Conservation (phyloP, 2,113 vertebrate species). For the Dromas ardeola region DNA sequence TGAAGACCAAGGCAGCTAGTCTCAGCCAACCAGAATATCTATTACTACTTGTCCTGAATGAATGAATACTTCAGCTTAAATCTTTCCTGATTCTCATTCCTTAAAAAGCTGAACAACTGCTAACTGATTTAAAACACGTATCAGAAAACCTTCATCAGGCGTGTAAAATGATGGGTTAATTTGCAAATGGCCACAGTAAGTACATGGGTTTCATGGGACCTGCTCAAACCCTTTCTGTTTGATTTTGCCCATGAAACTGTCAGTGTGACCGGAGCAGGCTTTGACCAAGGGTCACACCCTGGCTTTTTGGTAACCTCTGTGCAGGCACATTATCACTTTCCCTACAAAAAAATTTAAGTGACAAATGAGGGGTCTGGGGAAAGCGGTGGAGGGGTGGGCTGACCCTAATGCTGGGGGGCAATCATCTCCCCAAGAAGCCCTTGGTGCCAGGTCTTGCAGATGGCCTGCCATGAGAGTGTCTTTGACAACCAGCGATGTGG, state of each 20-base stretch:
- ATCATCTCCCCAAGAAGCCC: not conserved
- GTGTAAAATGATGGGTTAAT: not conserved
- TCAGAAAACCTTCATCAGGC: not conserved
- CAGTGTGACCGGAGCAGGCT: rapidly evolving
- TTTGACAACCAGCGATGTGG: rapidly evolving
- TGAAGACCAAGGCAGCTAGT: not conserved
- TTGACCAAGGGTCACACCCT: rapidly evolving
- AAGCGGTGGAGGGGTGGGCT: not conserved
- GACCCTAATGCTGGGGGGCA: rapidly evolving
- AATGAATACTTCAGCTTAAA: not conserved
- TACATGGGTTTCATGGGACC: rapidly evolving
- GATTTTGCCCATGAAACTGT: not conserved
- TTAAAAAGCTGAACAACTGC: not conserved
- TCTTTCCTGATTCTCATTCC: not conserved
- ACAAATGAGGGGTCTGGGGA: rapidly evolving
- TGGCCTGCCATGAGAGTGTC: rapidly evolving
- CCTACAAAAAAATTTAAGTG: not conserved
- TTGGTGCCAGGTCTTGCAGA: rapidly evolving
- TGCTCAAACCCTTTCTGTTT: not conserved
- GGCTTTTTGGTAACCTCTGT: not conserved
- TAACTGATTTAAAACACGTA: not conserved
- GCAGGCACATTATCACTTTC: rapidly evolving
- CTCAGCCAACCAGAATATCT: not conserved
- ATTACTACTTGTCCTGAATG: not conserved
- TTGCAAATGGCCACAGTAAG: not conserved